Conservation (phyloP, 2,113 vertebrate genomes). For the Heloderma charlesbogerti region DNA sequence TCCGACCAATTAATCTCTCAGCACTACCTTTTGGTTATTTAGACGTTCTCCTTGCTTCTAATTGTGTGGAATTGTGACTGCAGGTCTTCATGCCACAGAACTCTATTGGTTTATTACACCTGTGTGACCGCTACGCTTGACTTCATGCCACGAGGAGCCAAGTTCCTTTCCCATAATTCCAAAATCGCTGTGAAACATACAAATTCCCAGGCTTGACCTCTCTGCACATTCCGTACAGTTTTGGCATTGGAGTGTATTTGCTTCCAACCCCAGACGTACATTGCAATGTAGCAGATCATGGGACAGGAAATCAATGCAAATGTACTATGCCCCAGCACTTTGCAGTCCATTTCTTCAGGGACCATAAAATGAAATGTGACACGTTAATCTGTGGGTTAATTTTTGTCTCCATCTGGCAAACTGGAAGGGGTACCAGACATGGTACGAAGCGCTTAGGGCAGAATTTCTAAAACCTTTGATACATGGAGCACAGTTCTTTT, state of each 20-base stretch:
- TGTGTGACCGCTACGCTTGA: slow-evolving; percentile 38
- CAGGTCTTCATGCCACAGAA: not conserved
- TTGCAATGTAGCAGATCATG: not conserved
- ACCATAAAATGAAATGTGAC: slow-evolving; percentile 42
- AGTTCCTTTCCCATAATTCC: slow-evolving; percentile 70
- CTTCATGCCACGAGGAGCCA: slow-evolving; percentile 44
- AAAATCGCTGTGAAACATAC: slow-evolving; percentile 62
- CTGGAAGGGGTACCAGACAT: slow-evolving; percentile 28
- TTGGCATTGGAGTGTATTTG: slow-evolving; percentile 47
- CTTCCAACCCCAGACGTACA: slow-evolving; percentile 48
- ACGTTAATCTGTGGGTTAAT: slow-evolving; percentile 18
- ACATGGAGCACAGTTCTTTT: not conserved
- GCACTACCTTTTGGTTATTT: not conserved
- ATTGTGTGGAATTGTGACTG: slow-evolving; percentile 43
- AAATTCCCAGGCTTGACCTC: slow-evolving; percentile 67
- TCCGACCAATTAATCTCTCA: slow-evolving; percentile 1
- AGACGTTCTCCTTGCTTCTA: not conserved
- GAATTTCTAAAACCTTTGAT: not conserved
- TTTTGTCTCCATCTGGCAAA: slow-evolving; percentile 47
- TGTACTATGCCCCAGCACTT: not conserved
- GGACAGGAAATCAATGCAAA: slow-evolving; percentile 35
- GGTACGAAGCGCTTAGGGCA: not conserved
- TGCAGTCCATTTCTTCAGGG: slow-evolving; percentile 48
- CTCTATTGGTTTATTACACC: slow-evolving; percentile 42
- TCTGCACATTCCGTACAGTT: slow-evolving; percentile 58